Conservation (phyloP, 1,140 invertebrate genomes). For the Megalonaias nervosa region DNA sequence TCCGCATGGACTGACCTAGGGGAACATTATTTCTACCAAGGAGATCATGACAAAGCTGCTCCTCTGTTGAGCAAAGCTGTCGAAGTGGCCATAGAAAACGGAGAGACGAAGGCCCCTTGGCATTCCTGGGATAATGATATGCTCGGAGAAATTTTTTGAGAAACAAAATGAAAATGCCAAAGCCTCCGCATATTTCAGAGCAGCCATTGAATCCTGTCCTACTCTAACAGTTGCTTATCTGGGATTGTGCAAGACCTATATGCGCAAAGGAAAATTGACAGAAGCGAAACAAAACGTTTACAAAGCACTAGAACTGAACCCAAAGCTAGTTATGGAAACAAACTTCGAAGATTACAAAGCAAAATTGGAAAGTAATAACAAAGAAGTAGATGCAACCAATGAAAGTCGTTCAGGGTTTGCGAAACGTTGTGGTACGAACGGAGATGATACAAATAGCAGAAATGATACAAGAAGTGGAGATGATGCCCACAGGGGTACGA, state of each 20-base stretch:
- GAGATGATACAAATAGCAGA: too few species aligned
- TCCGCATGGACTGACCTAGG: not conserved
- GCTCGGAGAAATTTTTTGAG: not conserved
- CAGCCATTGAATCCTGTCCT: not conserved
- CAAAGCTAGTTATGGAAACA: not conserved
- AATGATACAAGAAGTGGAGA: too few species aligned
- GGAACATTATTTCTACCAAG: too few species aligned
- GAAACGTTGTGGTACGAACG: too few species aligned
- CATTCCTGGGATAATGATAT: not conserved
- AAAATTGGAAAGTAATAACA: too few species aligned
- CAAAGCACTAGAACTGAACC: slow-evolving; percentile 1
- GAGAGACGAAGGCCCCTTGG: not conserved
- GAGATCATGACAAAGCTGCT: not conserved
- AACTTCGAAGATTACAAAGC: too few species aligned
- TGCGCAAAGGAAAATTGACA: not conserved
- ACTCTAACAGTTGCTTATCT: slow-evolving; percentile 11
- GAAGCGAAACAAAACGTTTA: not conserved
- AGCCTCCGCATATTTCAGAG: not conserved
- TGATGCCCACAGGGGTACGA: too few species aligned
- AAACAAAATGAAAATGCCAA: not conserved
- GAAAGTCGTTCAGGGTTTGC: too few species aligned
- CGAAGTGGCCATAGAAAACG: not conserved
- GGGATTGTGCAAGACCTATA: not conserved
- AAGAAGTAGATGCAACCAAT: too few species aligned
- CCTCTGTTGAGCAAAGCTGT: not conserved